Percentiles rank a stretch among this genome's conserved stretches.
phyloP scores from a whole-genome alignment of 2,888 invertebrate species.

The Acanthococcus lagerstroemiae region DNA sequence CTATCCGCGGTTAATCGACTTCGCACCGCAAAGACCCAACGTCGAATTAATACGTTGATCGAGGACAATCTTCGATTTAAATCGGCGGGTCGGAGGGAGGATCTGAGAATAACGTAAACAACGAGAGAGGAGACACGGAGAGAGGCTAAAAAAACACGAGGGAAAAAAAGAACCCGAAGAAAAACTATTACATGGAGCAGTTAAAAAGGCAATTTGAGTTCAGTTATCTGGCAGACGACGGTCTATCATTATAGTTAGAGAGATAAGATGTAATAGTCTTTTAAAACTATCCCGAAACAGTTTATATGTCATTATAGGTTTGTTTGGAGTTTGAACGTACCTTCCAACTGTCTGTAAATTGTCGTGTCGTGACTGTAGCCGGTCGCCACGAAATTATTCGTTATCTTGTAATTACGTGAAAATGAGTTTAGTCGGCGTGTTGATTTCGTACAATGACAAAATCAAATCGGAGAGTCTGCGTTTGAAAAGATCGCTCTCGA shows the following conservation, averaged over 20 bases:
- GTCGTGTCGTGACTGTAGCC: conserved; percentile 23
- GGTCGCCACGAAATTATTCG: conserved; percentile 21
- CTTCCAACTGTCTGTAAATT: conserved; percentile 27
- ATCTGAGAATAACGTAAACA: no score
- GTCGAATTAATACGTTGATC: background rate
- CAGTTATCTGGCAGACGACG: conserved; percentile 23
- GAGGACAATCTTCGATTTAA: background rate
- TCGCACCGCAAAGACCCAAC: background rate
- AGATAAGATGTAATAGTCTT: conserved; percentile 24
- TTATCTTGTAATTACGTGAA: conserved; percentile 28
- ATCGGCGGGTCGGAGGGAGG: no score
- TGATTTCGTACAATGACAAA: conserved; percentile 25
- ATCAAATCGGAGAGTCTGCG: no score
- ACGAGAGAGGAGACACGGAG: background rate
- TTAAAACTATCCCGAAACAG: conserved; percentile 21
- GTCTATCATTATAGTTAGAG: conserved; percentile 24
- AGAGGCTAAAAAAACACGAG: background rate
- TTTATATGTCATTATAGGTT: conserved; percentile 27
- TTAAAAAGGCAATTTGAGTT: conserved; percentile 27
- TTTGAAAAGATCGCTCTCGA: no score
- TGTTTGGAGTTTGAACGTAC: conserved; percentile 10
- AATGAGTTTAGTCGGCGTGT: conserved; percentile 21
- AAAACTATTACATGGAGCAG: conserved; percentile 14
- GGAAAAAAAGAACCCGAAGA: background rate
- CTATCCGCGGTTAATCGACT: background rate